These are phyloP conservation scores for Leptoclinus maculatus DNA, from an alignment of 2,797 vertebrate genomes.

Conservation along the genomic window DNA sequence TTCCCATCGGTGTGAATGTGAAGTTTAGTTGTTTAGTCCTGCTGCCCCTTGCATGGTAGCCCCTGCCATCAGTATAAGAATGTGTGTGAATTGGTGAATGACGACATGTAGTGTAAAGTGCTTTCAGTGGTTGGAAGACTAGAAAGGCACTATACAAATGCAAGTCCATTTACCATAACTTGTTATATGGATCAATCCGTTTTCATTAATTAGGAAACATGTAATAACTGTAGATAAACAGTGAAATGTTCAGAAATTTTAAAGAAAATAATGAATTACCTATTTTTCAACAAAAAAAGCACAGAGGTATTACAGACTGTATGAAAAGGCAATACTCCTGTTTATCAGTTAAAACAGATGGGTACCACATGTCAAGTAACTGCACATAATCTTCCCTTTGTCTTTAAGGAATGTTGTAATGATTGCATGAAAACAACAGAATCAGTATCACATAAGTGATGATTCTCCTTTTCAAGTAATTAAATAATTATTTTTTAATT, in stretches of 20 bases:
- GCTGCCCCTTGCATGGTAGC: no score
- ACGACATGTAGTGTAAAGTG: no score
- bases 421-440: background rate
- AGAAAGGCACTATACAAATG: no score
- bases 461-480: background rate
- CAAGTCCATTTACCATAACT: no score
- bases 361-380: background rate
- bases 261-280: background rate
- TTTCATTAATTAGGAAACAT: background rate
- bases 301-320: background rate
- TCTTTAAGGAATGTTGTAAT: slow-evolving; percentile 7
- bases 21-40: no score
- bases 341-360: background rate
- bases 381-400: background rate
- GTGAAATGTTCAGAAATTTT: background rate
- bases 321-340: background rate
- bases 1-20: no score
- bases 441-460: background rate
- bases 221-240: background rate
- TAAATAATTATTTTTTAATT: no score
- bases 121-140: no score
- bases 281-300: background rate
- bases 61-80: no score
- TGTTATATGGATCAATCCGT: no score
- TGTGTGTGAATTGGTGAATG: no score